Evolutionary conservation across 2,888 invertebrate species (phyloP).

Genomic region (Pycnomerus fuliginosus): DNA sequence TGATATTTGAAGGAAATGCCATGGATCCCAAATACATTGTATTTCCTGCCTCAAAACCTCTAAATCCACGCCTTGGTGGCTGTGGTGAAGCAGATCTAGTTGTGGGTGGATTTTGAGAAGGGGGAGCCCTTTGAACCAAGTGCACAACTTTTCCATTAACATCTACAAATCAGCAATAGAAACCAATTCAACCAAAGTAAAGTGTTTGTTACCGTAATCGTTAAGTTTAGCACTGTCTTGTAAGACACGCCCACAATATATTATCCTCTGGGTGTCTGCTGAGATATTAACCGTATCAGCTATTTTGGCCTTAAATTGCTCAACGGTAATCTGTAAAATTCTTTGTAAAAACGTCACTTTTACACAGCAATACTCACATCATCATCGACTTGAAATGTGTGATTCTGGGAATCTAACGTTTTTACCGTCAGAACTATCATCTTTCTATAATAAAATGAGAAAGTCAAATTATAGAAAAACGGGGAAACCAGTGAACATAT

Average conservation of each 20-base stretch:
- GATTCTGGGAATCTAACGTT: conserved; percentile 86
- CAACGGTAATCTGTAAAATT: conserved; percentile 69
- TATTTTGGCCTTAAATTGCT: conserved; percentile 78
- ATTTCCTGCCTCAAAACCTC: conserved; percentile 49
- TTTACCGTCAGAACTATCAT: conserved; percentile 87
- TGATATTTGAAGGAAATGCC: conserved; percentile 57
- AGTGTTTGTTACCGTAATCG: conserved; percentile 70
- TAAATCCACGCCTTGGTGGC: conserved; percentile 37
- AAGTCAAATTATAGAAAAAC: no score
- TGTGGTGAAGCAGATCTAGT: conserved; percentile 38
- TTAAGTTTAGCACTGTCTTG: conserved; percentile 82
- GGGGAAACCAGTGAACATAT: no score
- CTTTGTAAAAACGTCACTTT: background rate
- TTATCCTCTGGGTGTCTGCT: conserved; percentile 82
- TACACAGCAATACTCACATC: conserved; percentile 65
- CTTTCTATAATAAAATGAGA: conserved; percentile 25
- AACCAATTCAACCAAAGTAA: background rate
- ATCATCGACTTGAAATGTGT: conserved; percentile 77
- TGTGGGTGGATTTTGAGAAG: conserved; percentile 48
- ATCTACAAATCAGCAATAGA: conserved; percentile 59
- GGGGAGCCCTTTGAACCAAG: conserved; percentile 85
- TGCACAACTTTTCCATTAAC: conserved; percentile 91
- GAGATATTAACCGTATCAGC: conserved; percentile 76
- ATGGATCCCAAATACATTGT: conserved; percentile 62
- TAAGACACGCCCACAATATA: conserved; percentile 92